phyloP scores from a whole-genome alignment of 2,888 invertebrate species.

The Dasysyrphus albostriatus region DNA sequence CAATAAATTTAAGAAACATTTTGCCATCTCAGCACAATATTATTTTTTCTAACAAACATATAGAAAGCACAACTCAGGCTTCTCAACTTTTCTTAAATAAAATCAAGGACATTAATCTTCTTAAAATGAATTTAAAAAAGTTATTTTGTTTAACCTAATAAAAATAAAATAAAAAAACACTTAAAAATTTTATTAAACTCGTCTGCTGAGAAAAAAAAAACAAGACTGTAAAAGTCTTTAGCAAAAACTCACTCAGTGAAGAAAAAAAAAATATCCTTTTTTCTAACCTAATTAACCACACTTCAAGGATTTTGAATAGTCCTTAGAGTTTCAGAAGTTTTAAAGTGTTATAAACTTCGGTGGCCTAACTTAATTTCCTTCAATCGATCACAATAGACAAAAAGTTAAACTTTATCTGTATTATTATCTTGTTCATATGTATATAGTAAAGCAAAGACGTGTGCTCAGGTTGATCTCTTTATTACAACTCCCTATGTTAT shows the following conservation, averaged over 20 bases:
- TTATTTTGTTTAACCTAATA: neutral
- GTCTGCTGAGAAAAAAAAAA: neutral
- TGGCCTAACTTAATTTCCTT: conserved; percentile 32
- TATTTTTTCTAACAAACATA: no score
- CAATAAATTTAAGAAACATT: no score
- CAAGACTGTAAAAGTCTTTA: neutral
- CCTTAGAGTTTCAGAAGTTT: neutral
- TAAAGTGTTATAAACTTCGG: conserved; percentile 32
- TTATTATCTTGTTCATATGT: no score
- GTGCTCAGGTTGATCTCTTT: no score
- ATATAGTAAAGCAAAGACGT: no score
- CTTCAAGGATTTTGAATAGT: conserved; percentile 20
- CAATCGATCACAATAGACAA: conserved; percentile 52
- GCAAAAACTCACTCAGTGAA: neutral
- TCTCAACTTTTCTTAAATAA: no score
- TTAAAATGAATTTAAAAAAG: neutral
- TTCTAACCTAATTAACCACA: conserved; percentile 38
- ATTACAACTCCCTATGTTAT: no score
- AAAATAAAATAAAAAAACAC: neutral
- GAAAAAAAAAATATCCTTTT: neutral
- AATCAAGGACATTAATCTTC: no score
- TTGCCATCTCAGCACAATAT: no score
- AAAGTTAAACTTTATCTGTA: conserved; percentile 47
- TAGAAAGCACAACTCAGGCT: no score
- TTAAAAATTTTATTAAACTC: neutral